Conservation (phyloP, 2,888 invertebrate genomes). For the Melanargia galathea region DNA sequence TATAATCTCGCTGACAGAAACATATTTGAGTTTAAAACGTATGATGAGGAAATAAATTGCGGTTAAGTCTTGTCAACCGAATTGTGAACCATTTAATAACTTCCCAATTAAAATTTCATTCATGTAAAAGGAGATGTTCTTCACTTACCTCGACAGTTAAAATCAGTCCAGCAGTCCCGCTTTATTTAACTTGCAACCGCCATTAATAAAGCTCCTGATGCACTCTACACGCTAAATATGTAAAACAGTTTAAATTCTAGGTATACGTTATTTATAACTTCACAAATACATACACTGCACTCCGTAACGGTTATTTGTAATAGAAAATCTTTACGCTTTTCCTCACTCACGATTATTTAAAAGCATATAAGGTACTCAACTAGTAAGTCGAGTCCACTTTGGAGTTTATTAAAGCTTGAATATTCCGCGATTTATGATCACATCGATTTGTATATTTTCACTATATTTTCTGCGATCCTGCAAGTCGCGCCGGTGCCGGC, state of each 20-base stretch:
- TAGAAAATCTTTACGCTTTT: constrained; percentile 1
- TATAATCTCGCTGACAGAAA: too few relatives aligned
- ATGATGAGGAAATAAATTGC: too few relatives aligned
- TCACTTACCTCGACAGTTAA: constrained; percentile 10
- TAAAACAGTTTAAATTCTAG: not conserved
- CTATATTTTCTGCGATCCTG: not conserved
- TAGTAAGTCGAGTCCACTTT: too few relatives aligned
- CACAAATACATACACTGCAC: not conserved
- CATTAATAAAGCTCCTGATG: not conserved
- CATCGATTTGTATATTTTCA: not conserved
- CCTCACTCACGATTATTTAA: too few relatives aligned
- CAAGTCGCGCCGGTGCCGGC: not conserved
- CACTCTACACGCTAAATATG: not conserved
- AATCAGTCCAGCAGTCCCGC: constrained; percentile 4
- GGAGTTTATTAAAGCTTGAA: not conserved
- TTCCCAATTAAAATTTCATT: not conserved
- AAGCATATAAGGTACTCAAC: too few relatives aligned
- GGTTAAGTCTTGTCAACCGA: too few relatives aligned
- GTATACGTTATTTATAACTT: not conserved
- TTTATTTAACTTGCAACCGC: constrained; percentile 5
- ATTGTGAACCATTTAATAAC: too few relatives aligned
- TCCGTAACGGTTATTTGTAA: not conserved
- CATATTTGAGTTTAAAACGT: too few relatives aligned
- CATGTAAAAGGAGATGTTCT: not conserved
- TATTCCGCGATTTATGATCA: not conserved